Evolutionary conservation across 2,888 invertebrate genomes (phyloP), one percentile per base, ranked within the genome.

Genomic region (Lasioglossum vierecki): DNA sequence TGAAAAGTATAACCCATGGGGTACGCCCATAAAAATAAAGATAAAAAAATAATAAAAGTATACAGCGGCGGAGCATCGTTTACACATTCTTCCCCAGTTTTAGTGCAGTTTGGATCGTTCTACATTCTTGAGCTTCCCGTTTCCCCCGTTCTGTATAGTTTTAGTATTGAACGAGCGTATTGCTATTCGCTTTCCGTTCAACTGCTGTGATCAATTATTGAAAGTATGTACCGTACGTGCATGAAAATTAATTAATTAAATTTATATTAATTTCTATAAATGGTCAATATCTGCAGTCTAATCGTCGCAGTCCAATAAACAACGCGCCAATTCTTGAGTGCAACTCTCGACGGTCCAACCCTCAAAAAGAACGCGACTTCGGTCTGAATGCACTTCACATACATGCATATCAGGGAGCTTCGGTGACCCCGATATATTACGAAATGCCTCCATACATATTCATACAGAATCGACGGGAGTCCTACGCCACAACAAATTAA

Each of bases 1-100:
- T n/a, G 41, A 70, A 44, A n/a, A n/a, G 41, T 41, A 70, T 70
- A n/a, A 70, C 41, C 70, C n/a, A 5, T 39, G 39, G 13, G 35
- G 39, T 41, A 11, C 53, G 4, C 11, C 57, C 46, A 35, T 73
- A 73, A 73, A 73, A 73, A 5, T 22, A 35, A 18, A 49, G 73
- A 73, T 60, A 60, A 75, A 60, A 75, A 41, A 39, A 39, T 75
- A 75, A 46, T 41, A 30, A n/a, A 46, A 57, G 44, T n/a, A 15
- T n/a, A 15, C 26, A 13, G 35, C 60, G 41, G 9, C 60, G 35
- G 30, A 9, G 35, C 49, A 73, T 49, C 46, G 73, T 49, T 49
- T 73, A 49, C 46, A 22, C 73, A 73, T 73, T 73, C 73, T 49
- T 70, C 39, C 11, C 41, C 39, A 9, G 11, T 70, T 70, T 39